Evolutionary conservation across 1,140 invertebrate species (phyloP).

Genomic region (Lucilia cuprina): DNA sequence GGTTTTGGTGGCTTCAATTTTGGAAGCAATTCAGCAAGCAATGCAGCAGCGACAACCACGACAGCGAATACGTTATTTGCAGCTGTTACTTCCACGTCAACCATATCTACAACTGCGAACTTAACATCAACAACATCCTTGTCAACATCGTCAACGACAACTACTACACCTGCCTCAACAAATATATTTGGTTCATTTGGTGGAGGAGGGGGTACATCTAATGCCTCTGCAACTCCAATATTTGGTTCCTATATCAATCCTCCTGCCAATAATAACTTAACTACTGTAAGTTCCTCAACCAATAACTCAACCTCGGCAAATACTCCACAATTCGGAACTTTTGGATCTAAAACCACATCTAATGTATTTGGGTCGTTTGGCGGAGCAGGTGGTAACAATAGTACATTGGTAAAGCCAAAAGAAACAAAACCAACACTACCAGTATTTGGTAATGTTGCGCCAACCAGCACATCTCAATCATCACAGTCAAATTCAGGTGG

Average conservation of each 20-base stretch:
- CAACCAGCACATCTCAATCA: background rate
- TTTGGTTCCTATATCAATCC: conserved; percentile 28
- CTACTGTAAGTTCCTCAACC: conserved; percentile 37
- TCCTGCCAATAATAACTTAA: conserved; percentile 3
- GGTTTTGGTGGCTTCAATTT: conserved; percentile 35
- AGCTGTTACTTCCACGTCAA: background rate
- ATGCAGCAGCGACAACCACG: background rate
- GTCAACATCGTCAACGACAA: background rate
- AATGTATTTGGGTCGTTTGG: conserved; percentile 36
- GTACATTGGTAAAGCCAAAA: background rate
- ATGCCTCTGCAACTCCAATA: conserved; percentile 20
- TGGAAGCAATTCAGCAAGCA: conserved; percentile 25
- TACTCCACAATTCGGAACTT: background rate
- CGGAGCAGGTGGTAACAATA: background rate
- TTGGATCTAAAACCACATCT: background rate
- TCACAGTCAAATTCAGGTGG: background rate
- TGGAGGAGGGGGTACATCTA: background rate
- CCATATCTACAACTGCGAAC: background rate
- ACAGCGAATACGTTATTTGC: conserved; percentile 6
- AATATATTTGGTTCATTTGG: conserved; percentile 39
- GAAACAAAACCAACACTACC: background rate
- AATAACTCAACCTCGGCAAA: background rate
- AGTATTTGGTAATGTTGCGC: conserved; percentile 22
- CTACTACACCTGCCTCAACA: conserved; percentile 19
- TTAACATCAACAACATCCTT: background rate